Base-by-base conservation (phyloP, 2,113 vertebrate genomes). In the Heliornis fulica region DNA sequence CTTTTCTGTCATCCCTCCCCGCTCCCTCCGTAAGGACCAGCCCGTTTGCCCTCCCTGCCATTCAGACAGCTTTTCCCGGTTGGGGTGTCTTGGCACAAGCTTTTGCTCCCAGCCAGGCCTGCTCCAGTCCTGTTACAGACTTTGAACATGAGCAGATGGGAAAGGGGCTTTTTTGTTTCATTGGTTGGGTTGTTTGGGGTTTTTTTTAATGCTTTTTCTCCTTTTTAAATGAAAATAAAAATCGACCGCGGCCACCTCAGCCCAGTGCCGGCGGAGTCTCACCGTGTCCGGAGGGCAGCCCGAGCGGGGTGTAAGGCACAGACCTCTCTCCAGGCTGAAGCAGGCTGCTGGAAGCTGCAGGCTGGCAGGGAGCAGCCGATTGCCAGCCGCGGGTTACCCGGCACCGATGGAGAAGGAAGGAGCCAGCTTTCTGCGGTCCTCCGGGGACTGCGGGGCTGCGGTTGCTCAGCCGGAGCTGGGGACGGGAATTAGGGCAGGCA, bases 401-500 rank as follows among this genome's bases (percentile, higher is more conserved):
- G 86, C n/a, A 16, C 76, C 29, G 77, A 9, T 16, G 48, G 69
- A 56, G 78, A 57, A 10, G 79, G 76, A 83, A 46, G 69, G 82
- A 93, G 85, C 32, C 87, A 22, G 83, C 9, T 68, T 46, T 25
- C 45, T 5, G 81, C 48, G 15, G 79, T 43, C 90, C 90, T 87
- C 94, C 28, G 48, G 94, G 95, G 95, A 94, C 75, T 65, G 88
- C 76, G 65, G 87, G 93, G 48, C 91, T 94, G 96, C 83, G 54
- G 93, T 63, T 87, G 89, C 86, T 96, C 83, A 66, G 48, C 43
- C 65, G 29, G 88, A 91, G 83, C 88, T 21, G 80, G 87, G 85
- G 56, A 88, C 48, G 15, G 68, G 88, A 94, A 95, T 71, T 93
- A 94, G 95, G 94, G 89, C 96, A 95, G 83, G 38, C 94, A 92